Conservation (phyloP, 2,113 vertebrate species). For the Mobula hypostoma region DNA sequence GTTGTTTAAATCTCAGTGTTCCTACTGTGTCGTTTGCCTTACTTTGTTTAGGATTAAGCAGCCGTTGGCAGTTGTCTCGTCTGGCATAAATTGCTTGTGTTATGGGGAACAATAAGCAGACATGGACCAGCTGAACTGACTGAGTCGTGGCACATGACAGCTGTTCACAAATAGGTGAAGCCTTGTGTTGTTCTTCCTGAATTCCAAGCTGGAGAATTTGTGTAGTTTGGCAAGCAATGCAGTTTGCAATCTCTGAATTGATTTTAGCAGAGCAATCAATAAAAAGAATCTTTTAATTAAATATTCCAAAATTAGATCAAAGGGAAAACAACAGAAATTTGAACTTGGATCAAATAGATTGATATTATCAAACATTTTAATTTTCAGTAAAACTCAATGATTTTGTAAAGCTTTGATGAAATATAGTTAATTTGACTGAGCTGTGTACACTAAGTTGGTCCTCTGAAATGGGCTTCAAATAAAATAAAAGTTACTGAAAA, state of each 20-base stretch:
- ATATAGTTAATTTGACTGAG: neutral
- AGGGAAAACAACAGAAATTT: neutral
- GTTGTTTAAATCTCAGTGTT: neutral
- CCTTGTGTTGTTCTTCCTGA: neutral
- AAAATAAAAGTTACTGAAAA: neutral
- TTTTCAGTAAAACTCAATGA: neutral
- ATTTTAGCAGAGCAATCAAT: slow-evolving; percentile 1
- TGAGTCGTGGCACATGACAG: neutral
- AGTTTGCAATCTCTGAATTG: neutral
- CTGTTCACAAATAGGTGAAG: neutral
- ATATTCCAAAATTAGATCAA: neutral
- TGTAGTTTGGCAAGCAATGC: neutral
- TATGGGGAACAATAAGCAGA: neutral
- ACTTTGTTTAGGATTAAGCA: neutral
- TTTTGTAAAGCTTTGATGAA: neutral
- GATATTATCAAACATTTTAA: neutral
- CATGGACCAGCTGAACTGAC: neutral
- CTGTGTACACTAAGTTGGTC: neutral
- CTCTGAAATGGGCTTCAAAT: neutral
- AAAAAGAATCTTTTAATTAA: neutral
- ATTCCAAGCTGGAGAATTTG: neutral
- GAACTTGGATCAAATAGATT: neutral
- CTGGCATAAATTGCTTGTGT: neutral
- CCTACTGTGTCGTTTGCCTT: neutral
- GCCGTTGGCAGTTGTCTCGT: neutral